A percentile compares a stretch with the other conserved stretches of the same genome.
Evolutionary conservation across 2,888 invertebrate species (phyloP).

Genomic region (Phyllotreta cruciferae): DNA sequence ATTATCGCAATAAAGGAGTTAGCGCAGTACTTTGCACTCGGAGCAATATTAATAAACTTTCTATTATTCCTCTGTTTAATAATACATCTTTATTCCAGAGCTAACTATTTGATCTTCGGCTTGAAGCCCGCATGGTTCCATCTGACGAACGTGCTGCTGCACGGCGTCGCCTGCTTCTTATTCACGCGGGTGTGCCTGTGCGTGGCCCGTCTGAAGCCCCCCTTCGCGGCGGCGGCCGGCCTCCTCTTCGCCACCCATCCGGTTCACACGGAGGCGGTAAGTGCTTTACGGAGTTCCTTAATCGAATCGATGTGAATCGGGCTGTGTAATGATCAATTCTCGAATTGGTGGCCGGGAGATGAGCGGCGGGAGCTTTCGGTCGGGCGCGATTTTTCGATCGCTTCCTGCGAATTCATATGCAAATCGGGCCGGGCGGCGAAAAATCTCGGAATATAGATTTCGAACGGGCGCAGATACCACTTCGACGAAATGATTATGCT

Average conservation of each 20-base stretch:
- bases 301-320: slow-evolving; percentile 31
- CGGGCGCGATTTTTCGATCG: slow-evolving; percentile 14
- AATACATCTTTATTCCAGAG: slow-evolving; percentile 62
- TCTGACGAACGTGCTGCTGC: slow-evolving; percentile 77
- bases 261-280: slow-evolving; percentile 89
- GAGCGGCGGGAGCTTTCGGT: slow-evolving; percentile 3
- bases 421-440: slow-evolving; percentile 3
- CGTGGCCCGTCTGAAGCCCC: slow-evolving; percentile 73
- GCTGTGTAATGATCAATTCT: slow-evolving; percentile 30
- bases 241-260: slow-evolving; percentile 86
- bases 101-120: slow-evolving; percentile 77
- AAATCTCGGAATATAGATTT: slow-evolving; percentile 1
- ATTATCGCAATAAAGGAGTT: neutral
- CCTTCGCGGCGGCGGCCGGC: slow-evolving; percentile 76
- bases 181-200: slow-evolving; percentile 73
- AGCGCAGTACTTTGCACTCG: neutral
- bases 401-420: slow-evolving; percentile 8
- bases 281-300: slow-evolving; percentile 54
- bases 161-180: slow-evolving; percentile 75
- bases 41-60: slow-evolving; percentile 19
- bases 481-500: slow-evolving; percentile 3
- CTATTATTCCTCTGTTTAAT: slow-evolving; percentile 18
- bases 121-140: slow-evolving; percentile 81
- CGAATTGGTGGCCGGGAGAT: slow-evolving; percentile 19
- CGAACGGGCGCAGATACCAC: neutral